A percentile compares a stretch with the other conserved stretches of the same genome.
Evolutionary conservation across 2,797 vertebrate genomes (phyloP).

Genomic region (Taeniopygia guttata): DNA sequence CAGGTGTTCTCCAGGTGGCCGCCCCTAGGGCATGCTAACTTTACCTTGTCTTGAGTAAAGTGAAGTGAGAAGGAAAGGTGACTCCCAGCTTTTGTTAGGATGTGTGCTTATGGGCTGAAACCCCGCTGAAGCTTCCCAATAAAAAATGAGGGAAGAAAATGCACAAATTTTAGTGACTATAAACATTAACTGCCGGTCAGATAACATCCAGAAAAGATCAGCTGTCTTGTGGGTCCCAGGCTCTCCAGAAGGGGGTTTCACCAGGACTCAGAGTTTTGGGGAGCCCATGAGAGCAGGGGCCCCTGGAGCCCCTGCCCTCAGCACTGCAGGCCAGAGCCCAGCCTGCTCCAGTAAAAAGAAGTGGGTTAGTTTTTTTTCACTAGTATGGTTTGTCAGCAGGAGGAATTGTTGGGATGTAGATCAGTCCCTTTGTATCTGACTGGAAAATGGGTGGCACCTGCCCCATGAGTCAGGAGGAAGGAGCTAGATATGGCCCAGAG

Average conservation of each 20-base stretch:
- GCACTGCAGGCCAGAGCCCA: neutral
- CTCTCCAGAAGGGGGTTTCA: neutral
- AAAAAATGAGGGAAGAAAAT: neutral
- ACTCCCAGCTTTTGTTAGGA: neutral
- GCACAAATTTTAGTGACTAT: neutral
- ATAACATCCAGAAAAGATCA: neutral
- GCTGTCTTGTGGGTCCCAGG: neutral
- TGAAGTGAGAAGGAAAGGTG: neutral
- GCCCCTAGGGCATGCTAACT: neutral
- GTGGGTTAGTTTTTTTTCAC: neutral
- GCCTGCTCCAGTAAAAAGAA: accelerated
- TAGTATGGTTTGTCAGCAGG: neutral
- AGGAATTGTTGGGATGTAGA: neutral
- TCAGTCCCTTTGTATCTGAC: neutral
- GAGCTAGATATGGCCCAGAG: neutral
- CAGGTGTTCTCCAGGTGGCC: neutral
- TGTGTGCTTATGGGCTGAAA: neutral
- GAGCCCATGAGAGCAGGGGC: neutral
- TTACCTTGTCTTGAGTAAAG: neutral
- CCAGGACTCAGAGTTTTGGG: neutral
- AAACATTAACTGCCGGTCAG: neutral
- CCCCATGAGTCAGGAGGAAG: neutral
- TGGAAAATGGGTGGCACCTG: neutral
- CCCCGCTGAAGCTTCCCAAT: neutral
- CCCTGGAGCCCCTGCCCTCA: neutral